Evolutionary conservation across 2,797 vertebrate species (phyloP).

Genomic region (Lutjanus argentimaculatus): DNA sequence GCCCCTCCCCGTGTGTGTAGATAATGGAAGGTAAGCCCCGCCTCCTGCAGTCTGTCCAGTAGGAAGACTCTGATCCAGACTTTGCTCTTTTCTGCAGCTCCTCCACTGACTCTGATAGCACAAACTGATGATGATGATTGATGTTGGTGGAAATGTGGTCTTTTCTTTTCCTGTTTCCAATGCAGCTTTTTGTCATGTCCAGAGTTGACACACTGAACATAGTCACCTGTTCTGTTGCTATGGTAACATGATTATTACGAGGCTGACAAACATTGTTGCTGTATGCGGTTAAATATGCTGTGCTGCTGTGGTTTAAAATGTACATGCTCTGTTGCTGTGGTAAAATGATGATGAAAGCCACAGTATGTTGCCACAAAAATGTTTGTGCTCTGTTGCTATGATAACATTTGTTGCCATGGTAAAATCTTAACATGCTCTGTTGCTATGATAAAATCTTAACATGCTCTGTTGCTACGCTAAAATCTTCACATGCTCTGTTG

Average conservation of each 20-base stretch:
- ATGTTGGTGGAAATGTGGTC: conserved; percentile 34
- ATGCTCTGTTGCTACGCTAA: conserved; percentile 25
- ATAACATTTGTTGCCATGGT: conserved; percentile 42
- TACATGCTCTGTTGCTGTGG: conserved; percentile 56
- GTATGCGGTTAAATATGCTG: conserved; percentile 52
- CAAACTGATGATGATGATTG: conserved; percentile 35
- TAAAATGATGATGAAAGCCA: conserved; percentile 38
- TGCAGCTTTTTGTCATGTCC: conserved; percentile 62
- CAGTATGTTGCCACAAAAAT: conserved; percentile 51
- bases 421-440: conserved; percentile 40
- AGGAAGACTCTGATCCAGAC: conserved; percentile 39
- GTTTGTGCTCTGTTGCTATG: conserved; percentile 48
- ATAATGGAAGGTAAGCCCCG: conserved; percentile 60
- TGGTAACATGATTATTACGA: conserved; percentile 51
- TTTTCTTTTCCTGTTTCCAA: conserved; percentile 45
- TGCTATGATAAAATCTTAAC: conserved; percentile 38
- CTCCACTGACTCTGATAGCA: conserved; percentile 60
- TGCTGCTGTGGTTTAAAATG: conserved; percentile 60
- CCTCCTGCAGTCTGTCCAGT: conserved; percentile 32
- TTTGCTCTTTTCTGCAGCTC: conserved; percentile 45
- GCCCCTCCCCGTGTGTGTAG: conserved; percentile 28
- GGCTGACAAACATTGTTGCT: conserved; percentile 47
- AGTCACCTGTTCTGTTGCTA: conserved; percentile 56
- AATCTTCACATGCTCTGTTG: too few relatives aligned
- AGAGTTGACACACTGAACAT: conserved; percentile 52